Evolutionary conservation across 2,113 vertebrate genomes (phyloP), one percentile per base, ranked within the genome.

Genomic region (Dasypus novemcinctus): DNA sequence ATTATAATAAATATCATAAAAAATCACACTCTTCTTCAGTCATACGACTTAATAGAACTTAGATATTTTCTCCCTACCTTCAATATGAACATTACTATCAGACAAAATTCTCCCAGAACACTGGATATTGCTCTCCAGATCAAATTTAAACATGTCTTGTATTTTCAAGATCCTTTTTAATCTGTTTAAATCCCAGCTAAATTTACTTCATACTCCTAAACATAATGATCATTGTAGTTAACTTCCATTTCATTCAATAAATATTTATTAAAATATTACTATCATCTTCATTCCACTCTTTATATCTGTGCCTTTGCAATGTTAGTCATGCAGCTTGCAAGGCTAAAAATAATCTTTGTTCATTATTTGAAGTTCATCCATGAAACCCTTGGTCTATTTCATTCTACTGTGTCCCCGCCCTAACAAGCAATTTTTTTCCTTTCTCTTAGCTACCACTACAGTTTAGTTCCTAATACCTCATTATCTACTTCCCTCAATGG

Each of bases 191-290:
- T 89, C 23, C 41, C 71, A 63, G 25, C 4, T 83, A 76, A 87
- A 31, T 59, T 29, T 64, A 63, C 87, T 84, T 33, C 17, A 18
- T 61, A 41, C 46, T 76, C 23, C 14, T 57, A 68, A 93, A 18
- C 27, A 4, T 41, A 64, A 10, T 85, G 15, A 41, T 46, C 41
- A 94, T 83, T 84, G 9, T 80, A 13, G 86, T 86, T 90, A 87
- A 25, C 15, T 87, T 87, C 64, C 66, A 41, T 6, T 82, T 83
- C 87, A 80, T 83, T 90, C 27, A 92, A 0, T 59, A 66, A 83
- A 64, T 13, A 72, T 87, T 72, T 93, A 13, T 80, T 25, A 87
- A 71, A 94, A n/a, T 96, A 59, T 71, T 79, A 2, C 27, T 75
- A 2, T 84, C 52, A 85, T 57, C 27, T 86, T 79, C 21, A 61